Base-by-base conservation (phyloP, 2,113 vertebrate species). In the Peromyscus polionotus region DNA sequence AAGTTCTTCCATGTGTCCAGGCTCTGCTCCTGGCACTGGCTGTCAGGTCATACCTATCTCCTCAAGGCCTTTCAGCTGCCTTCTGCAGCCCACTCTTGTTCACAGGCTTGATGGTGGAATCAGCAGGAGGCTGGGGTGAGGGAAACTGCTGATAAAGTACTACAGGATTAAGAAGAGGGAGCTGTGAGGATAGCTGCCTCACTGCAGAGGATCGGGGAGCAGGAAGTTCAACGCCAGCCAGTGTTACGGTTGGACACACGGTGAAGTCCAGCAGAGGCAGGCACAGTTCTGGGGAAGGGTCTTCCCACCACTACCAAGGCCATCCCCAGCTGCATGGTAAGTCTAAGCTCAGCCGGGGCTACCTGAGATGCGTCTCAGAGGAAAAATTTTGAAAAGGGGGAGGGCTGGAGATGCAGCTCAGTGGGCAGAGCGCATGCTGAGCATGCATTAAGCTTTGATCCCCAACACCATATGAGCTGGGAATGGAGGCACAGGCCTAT, bases 161-260 rank as follows among this genome's bases (percentile, higher is more conserved):
- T 20, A 8, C 20, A 79, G 92, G 79, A 59, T 79, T 85, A 67
- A 76, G 39, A 67, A 76, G 70, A 63, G 9, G 22, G 67, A 48
- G 36, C 42, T 36, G 65, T 65, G 70, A n/a, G n/a, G 84, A 83
- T 31, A 85, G 83, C 89, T 63, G 57, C 13, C 90, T 51, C 22
- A 10, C 8, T 72, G 93, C 68, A 65, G n/a, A 75, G 80, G 70
- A 16, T 36, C 80, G 84, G 72, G 36, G 61, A 96, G 83, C 83
- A 96, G 95, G 59, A 65, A 79, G 91, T n/a, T 88, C 4, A 91
- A 91, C 1, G 31, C 20, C 83, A 94, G 90, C 70, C 59, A 91
- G 59, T 24, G 39, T 79, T 84, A 85, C 36, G 17, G 54, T n/a
- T 68, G 57, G 95, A 31, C 68, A 85, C 20, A 76, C 28, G 75